Percentiles rank a stretch among this genome's conserved stretches.
Evolutionary conservation across 2,797 vertebrate species (phyloP).

Genomic region (Amblyraja radiata): DNA sequence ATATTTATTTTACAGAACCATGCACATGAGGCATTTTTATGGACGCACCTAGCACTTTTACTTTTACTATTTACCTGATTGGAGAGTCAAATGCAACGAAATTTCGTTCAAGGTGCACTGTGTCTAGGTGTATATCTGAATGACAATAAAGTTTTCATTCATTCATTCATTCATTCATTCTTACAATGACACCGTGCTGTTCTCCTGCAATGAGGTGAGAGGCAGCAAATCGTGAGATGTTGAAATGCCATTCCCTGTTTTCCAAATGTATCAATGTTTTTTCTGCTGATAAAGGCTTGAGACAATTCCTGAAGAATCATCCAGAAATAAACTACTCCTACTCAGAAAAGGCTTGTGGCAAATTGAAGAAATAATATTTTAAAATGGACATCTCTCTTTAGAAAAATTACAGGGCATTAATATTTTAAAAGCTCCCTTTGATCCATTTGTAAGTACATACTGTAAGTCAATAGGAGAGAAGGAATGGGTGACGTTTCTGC

Average conservation of each 20-base stretch:
- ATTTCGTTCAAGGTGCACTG: too few species aligned
- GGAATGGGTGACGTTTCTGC: too few species aligned
- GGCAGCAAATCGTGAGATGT: neutral
- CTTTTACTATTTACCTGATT: too few species aligned
- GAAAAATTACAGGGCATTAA: neutral
- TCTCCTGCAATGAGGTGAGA: neutral
- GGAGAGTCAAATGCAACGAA: too few species aligned
- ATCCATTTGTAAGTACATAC: neutral
- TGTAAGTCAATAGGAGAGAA: too few species aligned
- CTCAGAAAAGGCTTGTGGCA: neutral
- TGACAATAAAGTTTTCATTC: too few species aligned
- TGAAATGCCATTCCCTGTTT: neutral
- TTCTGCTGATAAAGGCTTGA: neutral
- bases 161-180: too few species aligned
- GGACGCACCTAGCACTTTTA: too few species aligned
- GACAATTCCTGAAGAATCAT: neutral
- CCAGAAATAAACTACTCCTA: neutral
- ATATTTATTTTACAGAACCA: too few species aligned
- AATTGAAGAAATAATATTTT: neutral
- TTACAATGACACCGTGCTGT: neutral
- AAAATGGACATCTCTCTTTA: neutral
- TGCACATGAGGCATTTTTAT: too few species aligned
- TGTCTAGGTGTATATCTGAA: too few species aligned
- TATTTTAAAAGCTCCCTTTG: neutral
- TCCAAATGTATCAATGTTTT: neutral